Base-by-base conservation (phyloP, 2,113 vertebrate genomes). In the Cyanoderma ruficeps region DNA sequence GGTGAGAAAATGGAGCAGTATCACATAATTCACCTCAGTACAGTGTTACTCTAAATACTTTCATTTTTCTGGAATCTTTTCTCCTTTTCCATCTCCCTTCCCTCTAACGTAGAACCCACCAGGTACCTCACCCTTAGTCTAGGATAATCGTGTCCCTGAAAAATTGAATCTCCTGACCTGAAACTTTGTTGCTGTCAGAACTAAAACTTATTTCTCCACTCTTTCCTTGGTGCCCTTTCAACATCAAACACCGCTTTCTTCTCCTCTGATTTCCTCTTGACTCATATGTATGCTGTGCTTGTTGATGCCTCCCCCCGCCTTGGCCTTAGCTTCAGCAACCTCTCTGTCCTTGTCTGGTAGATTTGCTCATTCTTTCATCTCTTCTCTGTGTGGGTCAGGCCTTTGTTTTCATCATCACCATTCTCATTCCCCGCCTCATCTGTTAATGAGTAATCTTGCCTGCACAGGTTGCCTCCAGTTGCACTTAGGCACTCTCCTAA, bases 401-500 rank as follows among this genome's bases (percentile, higher is more conserved):
- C 67, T 91, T 95, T 87, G 44, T 94, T 91, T 97, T 82, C 77
- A 72, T 91, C 81, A 76, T 76, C 57, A 76, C 65, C 46, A 37
- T 84, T 95, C 64, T 84, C 70, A 93, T 84, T 94, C 46, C 57
- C 22, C 19, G 90, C 35, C 69, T 91, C 85, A 91, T 91, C 70
- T 82, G 27, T 85, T 95, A 94, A 96, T 84, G 77, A 93, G 78
- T 68, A 49, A 42, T 65, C 74, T 85, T 91, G 74, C 84, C 74
- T 91, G 50, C 39, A 37, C 65, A 82, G 37, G 83, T 89, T 87
- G 75, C 64, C 42, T 92, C 27, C 6, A 4, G 33, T 95, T 92
- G 83, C 71, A 93, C 84, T 90, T 61, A 91, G 46, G 81, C 84
- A 91, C 84, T 95, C 80, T 95, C n/a, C 41, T 93, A 89, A 92